These are phyloP conservation scores for Parapsyche elsis DNA, from an alignment of 1,140 invertebrate genomes.

Conservation along the genomic window DNA sequence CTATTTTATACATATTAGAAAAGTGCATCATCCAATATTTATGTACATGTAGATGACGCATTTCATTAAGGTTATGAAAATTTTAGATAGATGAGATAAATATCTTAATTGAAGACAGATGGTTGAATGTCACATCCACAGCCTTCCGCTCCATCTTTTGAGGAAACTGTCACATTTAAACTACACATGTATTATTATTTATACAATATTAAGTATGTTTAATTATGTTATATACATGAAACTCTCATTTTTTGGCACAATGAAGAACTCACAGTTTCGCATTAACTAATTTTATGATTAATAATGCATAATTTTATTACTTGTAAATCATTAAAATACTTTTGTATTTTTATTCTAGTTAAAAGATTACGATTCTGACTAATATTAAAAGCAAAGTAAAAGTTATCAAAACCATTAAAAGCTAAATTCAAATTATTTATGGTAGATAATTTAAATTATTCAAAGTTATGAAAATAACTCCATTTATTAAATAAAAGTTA, in stretches of 20 bases:
- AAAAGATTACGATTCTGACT: too few species aligned
- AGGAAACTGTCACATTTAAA: slow-evolving; percentile 29
- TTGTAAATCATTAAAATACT: too few species aligned
- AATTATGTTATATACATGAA: background rate
- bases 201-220: background rate
- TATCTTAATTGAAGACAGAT: background rate
- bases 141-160: slow-evolving; percentile 36
- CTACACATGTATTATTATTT: background rate
- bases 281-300: background rate
- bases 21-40: background rate
- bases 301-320: background rate
- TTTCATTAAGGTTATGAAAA: background rate
- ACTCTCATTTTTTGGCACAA: slow-evolving; percentile 36
- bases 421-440: too few species aligned
- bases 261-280: slow-evolving; percentile 39
- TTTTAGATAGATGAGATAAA: too few species aligned
- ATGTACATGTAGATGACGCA: background rate
- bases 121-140: slow-evolving; percentile 29
- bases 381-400: background rate
- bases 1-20: background rate
- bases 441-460: too few species aligned
- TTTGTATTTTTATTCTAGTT: slow-evolving; percentile 8
- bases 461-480: too few species aligned
- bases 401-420: background rate
- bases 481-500: too few species aligned